These are phyloP conservation scores for Tenthredo notha DNA, from an alignment of 2,888 invertebrate genomes.

Conservation along the genomic window DNA sequence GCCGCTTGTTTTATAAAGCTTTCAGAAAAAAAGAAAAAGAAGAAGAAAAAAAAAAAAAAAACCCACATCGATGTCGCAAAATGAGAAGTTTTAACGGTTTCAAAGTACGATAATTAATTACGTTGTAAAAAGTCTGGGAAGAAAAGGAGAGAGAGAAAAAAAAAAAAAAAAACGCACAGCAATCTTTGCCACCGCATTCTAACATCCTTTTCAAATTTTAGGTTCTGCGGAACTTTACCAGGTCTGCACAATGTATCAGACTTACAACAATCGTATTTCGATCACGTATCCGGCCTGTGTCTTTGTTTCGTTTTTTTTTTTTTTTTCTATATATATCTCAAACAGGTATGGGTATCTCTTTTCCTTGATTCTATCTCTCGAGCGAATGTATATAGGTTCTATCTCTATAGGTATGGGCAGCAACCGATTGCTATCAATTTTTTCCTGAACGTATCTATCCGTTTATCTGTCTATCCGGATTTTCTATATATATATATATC, in stretches of 20 bases:
- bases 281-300: constrained; percentile 13
- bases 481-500: neutral
- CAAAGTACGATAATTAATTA: too few relatives aligned
- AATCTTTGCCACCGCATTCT: neutral
- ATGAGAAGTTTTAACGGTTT: neutral
- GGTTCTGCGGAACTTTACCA: neutral
- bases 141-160: neutral
- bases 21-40: neutral
- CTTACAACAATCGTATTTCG: constrained; percentile 16
- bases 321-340: neutral
- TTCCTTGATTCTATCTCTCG: constrained; percentile 21
- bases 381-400: neutral
- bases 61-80: neutral
- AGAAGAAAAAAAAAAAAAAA: neutral
- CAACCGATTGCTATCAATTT: constrained; percentile 19
- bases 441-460: neutral
- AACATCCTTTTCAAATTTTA: constrained; percentile 14
- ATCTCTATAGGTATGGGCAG: neutral
- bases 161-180: neutral
- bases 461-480: neutral
- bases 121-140: neutral
- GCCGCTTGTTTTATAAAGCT: too few relatives aligned
- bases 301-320: constrained; percentile 20
- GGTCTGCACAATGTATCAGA: neutral
- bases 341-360: neutral